Evolutionary conservation across 2,888 invertebrate species (phyloP), one percentile per base, ranked within the genome.

Genomic region (Papilio protenor): DNA sequence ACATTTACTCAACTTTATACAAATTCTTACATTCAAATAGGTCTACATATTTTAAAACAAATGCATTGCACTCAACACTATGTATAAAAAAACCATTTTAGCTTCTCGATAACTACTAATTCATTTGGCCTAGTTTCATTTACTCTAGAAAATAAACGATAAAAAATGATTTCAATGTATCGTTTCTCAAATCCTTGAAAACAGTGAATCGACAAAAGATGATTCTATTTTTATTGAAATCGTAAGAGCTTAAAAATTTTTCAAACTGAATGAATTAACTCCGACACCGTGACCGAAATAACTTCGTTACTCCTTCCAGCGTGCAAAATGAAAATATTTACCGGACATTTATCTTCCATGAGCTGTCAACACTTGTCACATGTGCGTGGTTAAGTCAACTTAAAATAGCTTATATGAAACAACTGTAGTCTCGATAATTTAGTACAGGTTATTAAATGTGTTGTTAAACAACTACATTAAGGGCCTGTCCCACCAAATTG

Each of bases 241-340:
- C 72, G n/a, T 72, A 55, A 33, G 27, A 72, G 33, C 72, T 52
- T 52, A 55, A 72, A 72, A 33, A 72, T 55, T 55, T 33, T 27
- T 21, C 76, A 80, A 83, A 84, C 81, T 80, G 78, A 79, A 81
- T 80, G 81, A 84, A 75, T 52, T 66, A 66, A 66, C 33, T 27
- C 55, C 21, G 82, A 84, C 83, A 23, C 75, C 79, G 77, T 83
- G 84, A 89, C 92, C 79, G 85, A 94, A 94, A 94, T 94, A 94
- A 85, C 87, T 84, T 88, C 88, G 89, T 90, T 90, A 89, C 89
- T 81, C 80, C 88, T 87, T 61, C 61, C 14, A 87, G 84, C 86
- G 87, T 88, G 87, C 83, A 84, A 88, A 85, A 88, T 90, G 91
- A 93, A 93, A 93, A 93, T 92, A 92, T 90, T 90, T 87, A 59